phyloP scores from a whole-genome alignment of 2,888 invertebrate genomes.

The Drosophila gaucha region DNA sequence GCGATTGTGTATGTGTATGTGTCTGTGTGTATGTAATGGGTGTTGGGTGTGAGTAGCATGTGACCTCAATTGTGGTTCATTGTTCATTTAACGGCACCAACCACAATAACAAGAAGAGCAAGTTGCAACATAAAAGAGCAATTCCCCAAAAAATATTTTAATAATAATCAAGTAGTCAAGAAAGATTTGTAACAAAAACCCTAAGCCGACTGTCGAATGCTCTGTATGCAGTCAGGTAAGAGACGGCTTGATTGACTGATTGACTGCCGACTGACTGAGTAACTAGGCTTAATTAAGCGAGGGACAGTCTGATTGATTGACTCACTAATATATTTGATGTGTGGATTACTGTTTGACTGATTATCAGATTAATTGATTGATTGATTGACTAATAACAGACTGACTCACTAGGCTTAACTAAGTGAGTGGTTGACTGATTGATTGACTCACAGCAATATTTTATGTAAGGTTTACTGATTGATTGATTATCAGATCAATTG shows the following conservation, averaged over 20 bases:
- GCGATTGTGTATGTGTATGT: not conserved
- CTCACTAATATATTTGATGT: too few relatives aligned
- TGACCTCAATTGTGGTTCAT: slow-evolving; percentile 71
- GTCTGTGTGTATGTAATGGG: slow-evolving; percentile 1
- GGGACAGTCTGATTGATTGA: too few relatives aligned
- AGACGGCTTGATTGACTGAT: not conserved
- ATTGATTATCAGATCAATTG: too few relatives aligned
- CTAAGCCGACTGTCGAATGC: not conserved
- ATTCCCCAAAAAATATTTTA: slow-evolving; percentile 49
- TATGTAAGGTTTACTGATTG: too few relatives aligned
- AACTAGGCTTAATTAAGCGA: too few relatives aligned
- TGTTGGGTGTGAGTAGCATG: slow-evolving; percentile 27
- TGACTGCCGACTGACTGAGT: not conserved
- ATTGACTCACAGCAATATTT: too few relatives aligned
- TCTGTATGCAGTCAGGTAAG: not conserved
- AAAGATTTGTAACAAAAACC: not conserved
- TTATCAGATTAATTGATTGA: not conserved
- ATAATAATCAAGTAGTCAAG: slow-evolving; percentile 31
- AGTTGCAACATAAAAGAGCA: slow-evolving; percentile 50
- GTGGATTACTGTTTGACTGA: not conserved
- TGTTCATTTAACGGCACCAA: slow-evolving; percentile 70
- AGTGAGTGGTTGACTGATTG: not conserved
- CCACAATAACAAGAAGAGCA: slow-evolving; percentile 27
- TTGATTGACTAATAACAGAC: not conserved
- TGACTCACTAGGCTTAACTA: too few relatives aligned